phyloP scores from a whole-genome alignment of 1,140 invertebrate species.

The Drosophila repletoides region DNA sequence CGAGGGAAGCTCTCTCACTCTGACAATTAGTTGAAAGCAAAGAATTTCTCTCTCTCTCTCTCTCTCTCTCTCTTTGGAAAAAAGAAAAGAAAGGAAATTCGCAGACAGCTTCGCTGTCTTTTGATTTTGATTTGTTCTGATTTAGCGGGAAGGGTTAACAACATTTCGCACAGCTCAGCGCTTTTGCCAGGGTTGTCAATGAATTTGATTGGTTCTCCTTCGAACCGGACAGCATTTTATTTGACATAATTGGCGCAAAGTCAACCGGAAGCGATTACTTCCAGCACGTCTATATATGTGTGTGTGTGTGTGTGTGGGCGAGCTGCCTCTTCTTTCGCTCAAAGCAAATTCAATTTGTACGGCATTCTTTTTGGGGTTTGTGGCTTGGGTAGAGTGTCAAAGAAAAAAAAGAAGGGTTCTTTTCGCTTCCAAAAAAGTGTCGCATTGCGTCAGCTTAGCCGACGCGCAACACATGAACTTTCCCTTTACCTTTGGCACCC shows the following conservation, averaged over 20 bases:
- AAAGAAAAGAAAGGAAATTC: constrained; percentile 6
- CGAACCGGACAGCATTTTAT: constrained; percentile 51
- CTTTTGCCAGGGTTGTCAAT: constrained; percentile 23
- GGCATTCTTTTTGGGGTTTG: constrained; percentile 34
- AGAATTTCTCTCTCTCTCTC: neutral
- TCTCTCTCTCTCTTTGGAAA: neutral
- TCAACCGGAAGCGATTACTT: constrained; percentile 74
- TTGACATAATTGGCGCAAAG: constrained; percentile 75
- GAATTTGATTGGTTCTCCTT: constrained; percentile 44
- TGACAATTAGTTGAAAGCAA: constrained; percentile 52
- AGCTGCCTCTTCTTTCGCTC: no score
- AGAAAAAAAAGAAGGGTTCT: no score
- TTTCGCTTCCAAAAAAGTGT: constrained; percentile 42
- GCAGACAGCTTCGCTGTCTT: neutral
- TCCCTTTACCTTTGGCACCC: neutral
- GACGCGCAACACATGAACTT: constrained; percentile 22
- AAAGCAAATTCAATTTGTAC: constrained; percentile 67
- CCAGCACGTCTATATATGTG: constrained; percentile 13
- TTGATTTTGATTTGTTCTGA: constrained; percentile 21
- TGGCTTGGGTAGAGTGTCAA: constrained; percentile 28
- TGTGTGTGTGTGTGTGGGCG: constrained; percentile 17
- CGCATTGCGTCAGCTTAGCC: constrained; percentile 66
- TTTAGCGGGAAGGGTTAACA: constrained; percentile 31
- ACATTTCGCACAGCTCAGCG: constrained; percentile 35
- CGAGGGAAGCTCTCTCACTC: constrained; percentile 10